Evolutionary conservation across 1,140 invertebrate genomes (phyloP).

Genomic region (Hypothenemus hampei): DNA sequence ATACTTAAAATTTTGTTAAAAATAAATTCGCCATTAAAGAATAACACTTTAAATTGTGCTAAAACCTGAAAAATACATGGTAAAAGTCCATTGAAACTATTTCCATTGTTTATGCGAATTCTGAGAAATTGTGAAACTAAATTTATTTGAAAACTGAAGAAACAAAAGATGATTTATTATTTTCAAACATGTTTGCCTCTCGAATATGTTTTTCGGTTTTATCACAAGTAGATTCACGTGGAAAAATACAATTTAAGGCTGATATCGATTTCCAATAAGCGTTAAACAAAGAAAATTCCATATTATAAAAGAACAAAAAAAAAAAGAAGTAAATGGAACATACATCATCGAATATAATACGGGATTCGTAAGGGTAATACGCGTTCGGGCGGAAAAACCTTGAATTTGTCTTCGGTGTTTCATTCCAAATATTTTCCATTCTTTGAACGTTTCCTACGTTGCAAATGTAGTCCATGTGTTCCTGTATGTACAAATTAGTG

Average conservation of each 20-base stretch:
- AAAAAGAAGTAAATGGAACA: too few species aligned
- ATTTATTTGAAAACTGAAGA: too few species aligned
- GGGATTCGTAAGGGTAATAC: conserved; percentile 13
- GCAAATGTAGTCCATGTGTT: conserved; percentile 40
- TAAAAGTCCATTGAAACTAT: too few species aligned
- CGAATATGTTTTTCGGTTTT: not conserved
- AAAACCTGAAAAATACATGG: too few species aligned
- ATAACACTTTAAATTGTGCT: too few species aligned
- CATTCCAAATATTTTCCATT: conserved; percentile 26
- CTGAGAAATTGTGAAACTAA: too few species aligned
- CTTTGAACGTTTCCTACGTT: conserved; percentile 34
- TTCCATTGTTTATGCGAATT: too few species aligned
- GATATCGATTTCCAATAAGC: conserved; percentile 1
- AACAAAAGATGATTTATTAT: too few species aligned
- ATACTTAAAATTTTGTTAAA: too few species aligned
- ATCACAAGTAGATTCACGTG: not conserved
- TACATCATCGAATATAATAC: conserved; percentile 7
- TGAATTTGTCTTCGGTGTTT: not conserved
- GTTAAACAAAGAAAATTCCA: conserved; percentile 7
- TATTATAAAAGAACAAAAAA: conserved; percentile 4
- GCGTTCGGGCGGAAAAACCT: conserved; percentile 1
- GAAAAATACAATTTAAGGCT: too few species aligned
- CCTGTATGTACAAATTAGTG: conserved; percentile 25
- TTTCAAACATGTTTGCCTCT: too few species aligned
- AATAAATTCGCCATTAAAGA: too few species aligned